These are phyloP conservation scores for Cynaeus angustus DNA, from an alignment of 2,888 invertebrate species.

Conservation along the genomic window DNA sequence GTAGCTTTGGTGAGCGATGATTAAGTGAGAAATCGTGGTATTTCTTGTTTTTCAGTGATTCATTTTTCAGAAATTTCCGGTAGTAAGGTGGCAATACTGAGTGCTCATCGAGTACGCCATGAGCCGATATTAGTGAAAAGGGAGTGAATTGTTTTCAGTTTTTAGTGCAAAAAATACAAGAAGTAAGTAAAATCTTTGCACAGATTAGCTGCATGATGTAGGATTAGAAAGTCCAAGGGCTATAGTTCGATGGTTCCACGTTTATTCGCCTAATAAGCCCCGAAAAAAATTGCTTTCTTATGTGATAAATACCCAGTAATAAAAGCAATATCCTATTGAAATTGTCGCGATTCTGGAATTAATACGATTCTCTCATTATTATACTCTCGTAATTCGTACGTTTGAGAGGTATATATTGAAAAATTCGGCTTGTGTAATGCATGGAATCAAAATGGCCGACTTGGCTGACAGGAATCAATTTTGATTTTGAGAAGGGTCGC, in stretches of 20 bases:
- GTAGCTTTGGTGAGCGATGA: neutral
- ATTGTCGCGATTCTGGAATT: conserved; percentile 22
- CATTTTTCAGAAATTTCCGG: conserved; percentile 1
- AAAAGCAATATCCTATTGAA: conserved; percentile 20
- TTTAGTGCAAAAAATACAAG: conserved; percentile 51
- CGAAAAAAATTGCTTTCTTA: conserved; percentile 36
- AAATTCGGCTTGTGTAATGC: conserved; percentile 50
- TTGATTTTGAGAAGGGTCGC: conserved; percentile 60
- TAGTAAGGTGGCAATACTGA: conserved; percentile 42
- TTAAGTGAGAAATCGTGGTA: neutral
- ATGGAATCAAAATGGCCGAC: conserved; percentile 70
- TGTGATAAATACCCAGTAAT: conserved; percentile 8
- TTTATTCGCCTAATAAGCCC: conserved; percentile 7
- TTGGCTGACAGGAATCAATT: conserved; percentile 68
- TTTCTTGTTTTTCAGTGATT: neutral
- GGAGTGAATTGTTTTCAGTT: conserved; percentile 68
- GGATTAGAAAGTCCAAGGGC: neutral
- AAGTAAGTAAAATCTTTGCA: conserved; percentile 37
- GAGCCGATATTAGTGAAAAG: conserved; percentile 69
- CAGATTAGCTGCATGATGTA: neutral
- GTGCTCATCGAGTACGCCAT: conserved; percentile 66
- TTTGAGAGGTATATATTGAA: neutral
- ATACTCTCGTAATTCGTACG: neutral
- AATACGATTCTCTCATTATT: conserved; percentile 6
- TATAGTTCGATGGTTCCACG: neutral